Evolutionary conservation across 2,113 vertebrate species (phyloP).

Genomic region (Myocastor coypus): DNA sequence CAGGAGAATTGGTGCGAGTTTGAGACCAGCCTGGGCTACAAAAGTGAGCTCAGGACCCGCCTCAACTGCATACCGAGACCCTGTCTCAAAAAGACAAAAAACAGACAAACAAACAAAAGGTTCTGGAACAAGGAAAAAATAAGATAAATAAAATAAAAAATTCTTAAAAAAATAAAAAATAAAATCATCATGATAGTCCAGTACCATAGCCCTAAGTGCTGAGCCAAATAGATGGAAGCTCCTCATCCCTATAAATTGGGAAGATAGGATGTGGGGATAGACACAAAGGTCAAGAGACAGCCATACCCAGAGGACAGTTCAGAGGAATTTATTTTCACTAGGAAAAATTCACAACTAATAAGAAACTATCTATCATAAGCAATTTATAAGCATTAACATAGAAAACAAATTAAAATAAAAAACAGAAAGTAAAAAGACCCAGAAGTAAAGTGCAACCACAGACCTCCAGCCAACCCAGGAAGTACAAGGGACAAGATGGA

Average conservation of each 20-base stretch:
- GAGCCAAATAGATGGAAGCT: not conserved
- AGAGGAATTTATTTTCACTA: not conserved
- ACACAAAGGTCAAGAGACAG: not conserved
- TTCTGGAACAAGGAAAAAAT: too few relatives aligned
- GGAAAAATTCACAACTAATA: not conserved
- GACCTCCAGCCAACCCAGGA: not conserved
- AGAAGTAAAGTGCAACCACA: not conserved
- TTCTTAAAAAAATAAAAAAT: too few relatives aligned
- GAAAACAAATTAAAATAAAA: not conserved
- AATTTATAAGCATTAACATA: not conserved
- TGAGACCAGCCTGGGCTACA: too few relatives aligned
- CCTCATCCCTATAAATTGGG: not conserved
- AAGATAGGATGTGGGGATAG: not conserved
- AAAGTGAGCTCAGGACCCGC: too few relatives aligned
- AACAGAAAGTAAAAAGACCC: not conserved
- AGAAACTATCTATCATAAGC: not conserved
- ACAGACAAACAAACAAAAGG: too few relatives aligned
- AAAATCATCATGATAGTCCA: not conserved
- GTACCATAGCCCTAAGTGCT: not conserved
- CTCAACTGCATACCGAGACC: too few relatives aligned
- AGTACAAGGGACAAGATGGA: not conserved
- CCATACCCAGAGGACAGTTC: not conserved
- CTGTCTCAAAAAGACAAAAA: too few relatives aligned
- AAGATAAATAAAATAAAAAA: too few relatives aligned
- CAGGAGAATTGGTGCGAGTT: too few relatives aligned